Base-by-base conservation (phyloP, 2,888 invertebrate species). In the Chalcis sispes region DNA sequence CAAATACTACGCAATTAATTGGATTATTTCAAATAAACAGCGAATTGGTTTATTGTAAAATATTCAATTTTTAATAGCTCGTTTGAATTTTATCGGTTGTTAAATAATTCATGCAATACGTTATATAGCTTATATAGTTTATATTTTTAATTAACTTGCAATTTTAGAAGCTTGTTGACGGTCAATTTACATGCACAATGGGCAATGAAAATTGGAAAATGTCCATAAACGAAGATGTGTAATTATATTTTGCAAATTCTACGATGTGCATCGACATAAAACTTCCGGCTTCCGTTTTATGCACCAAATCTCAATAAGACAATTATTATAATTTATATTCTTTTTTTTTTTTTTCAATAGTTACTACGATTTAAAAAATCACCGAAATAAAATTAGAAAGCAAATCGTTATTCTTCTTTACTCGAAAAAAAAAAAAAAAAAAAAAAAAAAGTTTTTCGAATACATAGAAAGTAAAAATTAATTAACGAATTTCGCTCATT, bases 241-340 rank as follows among this genome's bases (percentile, higher is more conserved):
- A 20, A 61, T 72, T 66, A 50, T 52, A 15, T 62, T 50, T 62
- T 5, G 25, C 52, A 59, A 48, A 64, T 56, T 62, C 66, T 61
- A 20, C 58, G 76, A 74, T 76, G 78, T 75, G 72, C 75, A 78
- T 78, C 78, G 67, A 77, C 42, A 59, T 25, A 69, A 50, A 27
- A 75, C 75, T 67, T 72, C 46, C 64, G 36, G 50, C 66, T 61
- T 77, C 77, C 77, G 71, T 67, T 74, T 69, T 75, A 59, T 58
- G 67, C 67, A 75, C 72, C 50, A 69, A 65, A 70, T 77, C 65
- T 20, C 36, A 42, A 61, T 13, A 58, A 71, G 10, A 61, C 29
- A 32, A 58, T 69, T 56, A 25, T 42, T 50, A 5, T 15, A 46
- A 20, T 50, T 50, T 72, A 46, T 46, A 15, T 15, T 15, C 13